Evolutionary conservation across 2,113 vertebrate genomes (phyloP).

Genomic region (Aythya baeri): DNA sequence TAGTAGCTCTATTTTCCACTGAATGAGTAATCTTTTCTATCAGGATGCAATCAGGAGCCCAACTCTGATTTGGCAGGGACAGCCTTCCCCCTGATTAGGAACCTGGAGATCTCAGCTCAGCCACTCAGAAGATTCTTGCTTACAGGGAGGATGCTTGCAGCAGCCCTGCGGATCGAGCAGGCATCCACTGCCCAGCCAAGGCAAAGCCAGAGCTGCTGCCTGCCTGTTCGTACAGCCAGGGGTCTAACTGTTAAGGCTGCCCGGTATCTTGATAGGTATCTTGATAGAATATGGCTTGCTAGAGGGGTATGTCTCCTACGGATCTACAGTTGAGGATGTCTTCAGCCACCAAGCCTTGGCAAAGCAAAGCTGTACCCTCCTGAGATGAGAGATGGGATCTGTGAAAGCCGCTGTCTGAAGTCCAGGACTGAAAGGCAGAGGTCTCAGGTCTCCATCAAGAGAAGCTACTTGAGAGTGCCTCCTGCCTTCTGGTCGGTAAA

Average conservation of each 20-base stretch:
- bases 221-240: not conserved
- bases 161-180: not conserved
- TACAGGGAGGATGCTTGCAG: not conserved
- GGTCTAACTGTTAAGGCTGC: not conserved
- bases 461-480: not conserved
- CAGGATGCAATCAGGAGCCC: not conserved
- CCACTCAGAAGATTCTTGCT: not conserved
- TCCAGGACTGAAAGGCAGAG: not conserved
- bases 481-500: not conserved
- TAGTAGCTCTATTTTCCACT: not conserved
- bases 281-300: not conserved
- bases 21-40: slow-evolving; percentile 4
- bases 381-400: not conserved
- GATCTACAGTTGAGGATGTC: not conserved
- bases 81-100: not conserved
- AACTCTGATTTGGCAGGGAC: not conserved
- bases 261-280: not conserved
- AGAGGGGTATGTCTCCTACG: not conserved
- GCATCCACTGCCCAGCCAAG: not conserved
- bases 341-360: not conserved
- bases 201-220: not conserved
- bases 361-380: not conserved
- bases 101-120: slow-evolving; percentile 24
- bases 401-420: not conserved
- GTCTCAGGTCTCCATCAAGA: not conserved